Percentiles rank a stretch among this genome's conserved stretches.
Conservation (phyloP, 2,113 vertebrate species). For the Columba janthina region DNA sequence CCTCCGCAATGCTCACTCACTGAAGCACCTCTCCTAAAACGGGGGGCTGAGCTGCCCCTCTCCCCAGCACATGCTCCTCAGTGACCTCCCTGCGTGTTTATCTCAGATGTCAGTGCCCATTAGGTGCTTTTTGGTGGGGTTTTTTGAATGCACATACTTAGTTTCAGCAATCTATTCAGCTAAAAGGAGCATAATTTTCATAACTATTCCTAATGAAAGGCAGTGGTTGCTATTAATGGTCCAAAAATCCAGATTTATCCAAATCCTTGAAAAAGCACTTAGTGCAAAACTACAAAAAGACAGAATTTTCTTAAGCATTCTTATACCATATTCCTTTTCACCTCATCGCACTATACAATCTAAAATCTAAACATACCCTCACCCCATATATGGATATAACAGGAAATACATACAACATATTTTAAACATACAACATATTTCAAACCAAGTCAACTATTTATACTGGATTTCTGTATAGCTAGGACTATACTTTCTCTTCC, state of each 20-base stretch:
- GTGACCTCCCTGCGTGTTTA: not conserved
- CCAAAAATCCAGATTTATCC: not conserved
- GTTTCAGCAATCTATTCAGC: not conserved
- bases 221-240: not conserved
- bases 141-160: not conserved
- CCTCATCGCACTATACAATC: not conserved
- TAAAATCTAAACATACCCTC: not conserved
- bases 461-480: not conserved
- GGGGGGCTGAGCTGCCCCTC: accelerated
- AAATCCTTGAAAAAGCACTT: not conserved
- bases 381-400: not conserved
- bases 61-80: not conserved
- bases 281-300: not conserved
- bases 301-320: not conserved
- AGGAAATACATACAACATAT: not conserved
- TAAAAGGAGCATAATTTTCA: not conserved
- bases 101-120: not conserved
- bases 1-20: not conserved
- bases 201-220: not conserved
- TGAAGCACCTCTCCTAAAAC: not conserved
- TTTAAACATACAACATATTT: not conserved
- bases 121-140: not conserved
- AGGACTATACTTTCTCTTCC: not conserved
- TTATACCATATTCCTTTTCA: not conserved
- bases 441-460: not conserved